phyloP scores from a whole-genome alignment of 1,140 invertebrate species.

The Bicyclus anynana region DNA sequence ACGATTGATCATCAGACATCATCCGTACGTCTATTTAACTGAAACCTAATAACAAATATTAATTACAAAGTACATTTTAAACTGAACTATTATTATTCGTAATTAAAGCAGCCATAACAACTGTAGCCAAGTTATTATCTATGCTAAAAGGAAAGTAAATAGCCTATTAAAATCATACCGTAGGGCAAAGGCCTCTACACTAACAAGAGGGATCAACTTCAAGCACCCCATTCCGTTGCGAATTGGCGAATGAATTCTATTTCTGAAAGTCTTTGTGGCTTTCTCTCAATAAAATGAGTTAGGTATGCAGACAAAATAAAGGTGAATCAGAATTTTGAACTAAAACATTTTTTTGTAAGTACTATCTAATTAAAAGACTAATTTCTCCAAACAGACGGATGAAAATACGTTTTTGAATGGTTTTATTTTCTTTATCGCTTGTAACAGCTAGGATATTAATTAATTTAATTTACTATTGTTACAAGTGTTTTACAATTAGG shows the following conservation, averaged over 20 bases:
- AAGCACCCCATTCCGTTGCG: slow-evolving; percentile 14
- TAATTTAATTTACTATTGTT: no score
- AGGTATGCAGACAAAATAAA: background rate
- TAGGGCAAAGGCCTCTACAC: slow-evolving; percentile 19
- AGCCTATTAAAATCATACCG: slow-evolving; percentile 25
- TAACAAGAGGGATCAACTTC: slow-evolving; percentile 23
- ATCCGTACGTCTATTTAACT: no score
- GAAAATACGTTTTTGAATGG: no score
- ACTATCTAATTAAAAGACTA: no score
- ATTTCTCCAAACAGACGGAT: no score
- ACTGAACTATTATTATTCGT: background rate
- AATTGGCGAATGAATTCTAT: slow-evolving; percentile 3
- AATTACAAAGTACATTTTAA: background rate
- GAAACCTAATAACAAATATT: no score
- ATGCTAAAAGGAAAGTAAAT: slow-evolving; percentile 18
- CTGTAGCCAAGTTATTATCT: slow-evolving; percentile 12
- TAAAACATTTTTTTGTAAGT: background rate
- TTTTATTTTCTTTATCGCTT: no score
- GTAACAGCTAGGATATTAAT: no score
- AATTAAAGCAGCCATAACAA: background rate
- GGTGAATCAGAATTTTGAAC: background rate
- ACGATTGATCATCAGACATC: no score
- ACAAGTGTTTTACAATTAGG: no score
- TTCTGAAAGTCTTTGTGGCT: background rate
- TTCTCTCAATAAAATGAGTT: background rate